Percentiles rank a stretch among this genome's conserved stretches.
Conservation (phyloP, 64 coral and sea anemone species). For the Cladopsammia gracilis region DNA sequence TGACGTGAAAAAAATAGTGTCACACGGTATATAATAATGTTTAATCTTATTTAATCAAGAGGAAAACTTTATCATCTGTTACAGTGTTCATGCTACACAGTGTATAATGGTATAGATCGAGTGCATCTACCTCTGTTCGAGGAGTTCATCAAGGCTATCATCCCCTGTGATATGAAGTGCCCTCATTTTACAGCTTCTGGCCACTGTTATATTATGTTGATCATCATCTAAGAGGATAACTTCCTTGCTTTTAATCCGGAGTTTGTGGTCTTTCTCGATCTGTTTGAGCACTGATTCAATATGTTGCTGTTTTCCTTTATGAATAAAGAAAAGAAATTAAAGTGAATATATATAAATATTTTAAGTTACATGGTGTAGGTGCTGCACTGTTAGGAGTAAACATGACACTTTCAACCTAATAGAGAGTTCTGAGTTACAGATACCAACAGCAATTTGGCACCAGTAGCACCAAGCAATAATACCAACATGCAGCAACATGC, state of each 20-base stretch:
- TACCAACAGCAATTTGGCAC: too few species aligned
- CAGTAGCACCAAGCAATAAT: too few species aligned
- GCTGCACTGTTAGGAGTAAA: too few species aligned
- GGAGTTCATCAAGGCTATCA: slow-evolving; percentile 62
- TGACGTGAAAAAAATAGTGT: too few species aligned
- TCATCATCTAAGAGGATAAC: slow-evolving; percentile 85
- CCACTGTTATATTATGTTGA: slow-evolving; percentile 51
- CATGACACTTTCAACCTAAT: too few species aligned
- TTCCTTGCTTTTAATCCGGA: slow-evolving; percentile 66
- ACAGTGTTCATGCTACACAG: neutral
- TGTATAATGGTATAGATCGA: neutral
- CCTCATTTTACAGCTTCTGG: slow-evolving; percentile 65
- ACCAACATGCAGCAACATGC: too few species aligned
- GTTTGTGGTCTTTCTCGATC: slow-evolving; percentile 63
- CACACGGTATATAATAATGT: too few species aligned
- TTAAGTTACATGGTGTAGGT: too few species aligned
- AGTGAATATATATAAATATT: too few species aligned
- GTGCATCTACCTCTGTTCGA: slow-evolving; percentile 62
- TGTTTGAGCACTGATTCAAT: slow-evolving; percentile 74
- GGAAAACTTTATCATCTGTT: neutral
- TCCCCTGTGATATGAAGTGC: slow-evolving; percentile 68
- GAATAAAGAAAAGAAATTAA: neutral
- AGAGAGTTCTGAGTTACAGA: too few species aligned
- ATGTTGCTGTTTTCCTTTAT: slow-evolving; percentile 79
- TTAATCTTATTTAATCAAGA: neutral